These are phyloP conservation scores for Hetaerina americana DNA, from an alignment of 1,140 invertebrate species.

Conservation along the genomic window DNA sequence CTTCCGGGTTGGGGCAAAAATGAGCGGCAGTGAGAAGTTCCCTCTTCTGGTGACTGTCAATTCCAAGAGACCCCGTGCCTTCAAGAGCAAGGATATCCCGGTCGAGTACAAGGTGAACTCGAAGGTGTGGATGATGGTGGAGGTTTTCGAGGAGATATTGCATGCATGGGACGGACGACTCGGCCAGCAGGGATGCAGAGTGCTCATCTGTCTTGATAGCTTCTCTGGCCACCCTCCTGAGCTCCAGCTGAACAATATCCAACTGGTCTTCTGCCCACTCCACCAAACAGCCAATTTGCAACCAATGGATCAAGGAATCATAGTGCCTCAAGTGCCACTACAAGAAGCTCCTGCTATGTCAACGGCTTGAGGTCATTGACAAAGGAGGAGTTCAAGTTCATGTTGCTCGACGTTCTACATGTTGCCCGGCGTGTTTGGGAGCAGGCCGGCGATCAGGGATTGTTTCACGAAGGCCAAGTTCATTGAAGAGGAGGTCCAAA, in stretches of 20 bases:
- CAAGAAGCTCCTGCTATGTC: conserved; percentile 17
- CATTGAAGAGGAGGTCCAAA: neutral
- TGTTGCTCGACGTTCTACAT: neutral
- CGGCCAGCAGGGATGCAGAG: conserved; percentile 13
- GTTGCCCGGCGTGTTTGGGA: neutral
- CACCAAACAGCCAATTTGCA: conserved; percentile 29
- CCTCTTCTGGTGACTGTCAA: conserved; percentile 33
- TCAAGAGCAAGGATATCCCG: conserved; percentile 28
- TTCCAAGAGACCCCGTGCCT: conserved; percentile 29
- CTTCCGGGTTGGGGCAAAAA: conserved; percentile 26
- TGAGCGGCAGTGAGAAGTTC: conserved; percentile 32
- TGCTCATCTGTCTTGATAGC: conserved; percentile 8
- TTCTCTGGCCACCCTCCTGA: neutral
- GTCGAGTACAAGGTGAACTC: conserved; percentile 28
- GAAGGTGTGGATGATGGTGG: conserved; percentile 34
- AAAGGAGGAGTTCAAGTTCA: neutral
- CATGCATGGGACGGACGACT: conserved; percentile 13
- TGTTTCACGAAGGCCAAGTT: neutral
- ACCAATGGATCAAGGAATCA: conserved; percentile 34
- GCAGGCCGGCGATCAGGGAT: neutral
- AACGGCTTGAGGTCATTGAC: neutral
- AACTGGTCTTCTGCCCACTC: conserved; percentile 23
- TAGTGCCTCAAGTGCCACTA: conserved; percentile 25
- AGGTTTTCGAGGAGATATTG: conserved; percentile 15
- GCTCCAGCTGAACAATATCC: conserved; percentile 7